Conservation (phyloP, 1,140 invertebrate species). For the Temnothorax curvispinosus region DNA sequence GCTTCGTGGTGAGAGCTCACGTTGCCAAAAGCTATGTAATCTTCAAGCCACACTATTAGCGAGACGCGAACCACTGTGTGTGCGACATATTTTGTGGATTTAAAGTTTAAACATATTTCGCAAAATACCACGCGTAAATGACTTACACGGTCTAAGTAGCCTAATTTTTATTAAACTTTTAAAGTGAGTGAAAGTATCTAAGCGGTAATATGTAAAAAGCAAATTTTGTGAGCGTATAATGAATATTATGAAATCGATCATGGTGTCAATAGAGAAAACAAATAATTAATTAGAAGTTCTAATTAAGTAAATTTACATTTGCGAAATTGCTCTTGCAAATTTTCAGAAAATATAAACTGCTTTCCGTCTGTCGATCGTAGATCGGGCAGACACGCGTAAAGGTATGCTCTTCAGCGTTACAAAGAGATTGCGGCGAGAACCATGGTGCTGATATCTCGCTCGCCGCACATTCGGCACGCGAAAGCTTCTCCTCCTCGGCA, state of each 20-base stretch:
- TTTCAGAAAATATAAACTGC: not conserved
- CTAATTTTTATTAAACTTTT: not conserved
- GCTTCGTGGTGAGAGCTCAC: constrained; percentile 61
- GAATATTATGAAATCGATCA: not conserved
- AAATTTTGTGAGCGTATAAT: not conserved
- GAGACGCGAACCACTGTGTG: constrained; percentile 7
- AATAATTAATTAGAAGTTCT: not conserved
- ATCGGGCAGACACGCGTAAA: constrained; percentile 18
- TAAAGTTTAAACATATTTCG: constrained; percentile 18
- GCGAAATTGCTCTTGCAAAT: not conserved
- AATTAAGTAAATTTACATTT: not conserved
- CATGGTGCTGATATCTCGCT: not conserved
- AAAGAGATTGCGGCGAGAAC: constrained; percentile 41
- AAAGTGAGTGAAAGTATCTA: not conserved
- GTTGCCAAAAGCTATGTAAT: constrained; percentile 69
- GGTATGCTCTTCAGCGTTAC: constrained; percentile 10
- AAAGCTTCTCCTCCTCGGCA: constrained; percentile 23
- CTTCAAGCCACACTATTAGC: constrained; percentile 63
- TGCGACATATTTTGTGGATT: constrained; percentile 49
- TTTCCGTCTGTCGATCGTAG: not conserved
- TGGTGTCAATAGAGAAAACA: not conserved
- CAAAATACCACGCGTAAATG: constrained; percentile 26
- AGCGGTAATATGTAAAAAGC: not conserved
- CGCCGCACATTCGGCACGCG: constrained; percentile 17
- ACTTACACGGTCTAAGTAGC: not conserved